Evolutionary conservation across 2,113 vertebrate genomes (phyloP).

Genomic region (Odontesthes bonariensis): DNA sequence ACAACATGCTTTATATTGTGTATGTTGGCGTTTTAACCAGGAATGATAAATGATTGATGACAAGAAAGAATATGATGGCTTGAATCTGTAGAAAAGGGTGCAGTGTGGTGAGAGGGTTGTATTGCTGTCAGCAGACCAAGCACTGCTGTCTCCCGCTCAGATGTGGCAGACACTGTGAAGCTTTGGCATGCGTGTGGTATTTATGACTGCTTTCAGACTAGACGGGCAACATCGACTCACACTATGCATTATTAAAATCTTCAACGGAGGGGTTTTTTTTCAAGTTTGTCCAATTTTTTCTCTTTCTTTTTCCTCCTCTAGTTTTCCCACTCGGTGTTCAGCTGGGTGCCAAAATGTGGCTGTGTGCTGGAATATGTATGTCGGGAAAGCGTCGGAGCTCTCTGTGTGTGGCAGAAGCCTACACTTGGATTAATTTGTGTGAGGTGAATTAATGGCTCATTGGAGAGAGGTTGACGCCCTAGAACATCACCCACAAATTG

Average conservation of each 20-base stretch:
- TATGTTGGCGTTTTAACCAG: neutral
- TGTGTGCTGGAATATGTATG: conserved; percentile 82
- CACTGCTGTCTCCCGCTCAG: conserved; percentile 60
- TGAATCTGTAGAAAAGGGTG: conserved; percentile 24
- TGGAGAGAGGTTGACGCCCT: conserved; percentile 70
- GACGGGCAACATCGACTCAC: conserved; percentile 62
- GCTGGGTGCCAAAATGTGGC: conserved; percentile 65
- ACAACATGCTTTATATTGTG: neutral
- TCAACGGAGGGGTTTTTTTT: conserved; percentile 65
- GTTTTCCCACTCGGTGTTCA: conserved; percentile 41
- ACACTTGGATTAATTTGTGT: conserved; percentile 68
- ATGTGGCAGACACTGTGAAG: conserved; percentile 54
- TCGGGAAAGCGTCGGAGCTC: conserved; percentile 72
- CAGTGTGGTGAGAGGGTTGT: conserved; percentile 25
- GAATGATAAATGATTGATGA: conserved; percentile 25
- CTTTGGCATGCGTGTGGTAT: conserved; percentile 76
- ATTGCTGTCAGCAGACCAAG: conserved; percentile 58
- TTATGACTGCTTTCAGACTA: conserved; percentile 76
- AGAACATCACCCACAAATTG: conserved; percentile 54
- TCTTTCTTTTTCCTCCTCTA: neutral
- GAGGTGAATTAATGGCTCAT: conserved; percentile 71
- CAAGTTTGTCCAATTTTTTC: conserved; percentile 71
- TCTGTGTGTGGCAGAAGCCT: conserved; percentile 71
- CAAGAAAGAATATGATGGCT: conserved; percentile 13
- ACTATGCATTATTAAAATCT: conserved; percentile 74